Conservation (phyloP, 2,888 invertebrate genomes). For the Acronicta alni region DNA sequence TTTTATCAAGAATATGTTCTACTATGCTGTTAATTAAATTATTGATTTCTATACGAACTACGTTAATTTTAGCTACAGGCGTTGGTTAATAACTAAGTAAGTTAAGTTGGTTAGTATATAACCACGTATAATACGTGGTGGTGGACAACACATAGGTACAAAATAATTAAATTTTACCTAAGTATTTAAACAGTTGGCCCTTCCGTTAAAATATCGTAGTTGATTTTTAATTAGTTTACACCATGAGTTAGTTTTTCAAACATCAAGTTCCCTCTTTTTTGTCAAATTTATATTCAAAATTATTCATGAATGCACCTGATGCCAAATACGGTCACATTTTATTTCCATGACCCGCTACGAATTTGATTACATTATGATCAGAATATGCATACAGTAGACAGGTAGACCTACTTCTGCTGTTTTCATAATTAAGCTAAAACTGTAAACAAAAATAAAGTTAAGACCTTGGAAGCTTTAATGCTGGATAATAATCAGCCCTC, state of each 20-base stretch:
- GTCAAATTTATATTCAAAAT: constrained; percentile 49
- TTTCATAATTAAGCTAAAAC: not conserved
- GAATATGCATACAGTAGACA: not conserved
- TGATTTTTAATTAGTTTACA: constrained; percentile 14
- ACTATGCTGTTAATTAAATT: no score
- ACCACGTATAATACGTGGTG: no score
- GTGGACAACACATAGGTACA: not conserved
- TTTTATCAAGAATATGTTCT: constrained; percentile 7
- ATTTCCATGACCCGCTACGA: constrained; percentile 21
- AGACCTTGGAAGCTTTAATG: no score
- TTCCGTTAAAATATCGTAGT: constrained; percentile 2
- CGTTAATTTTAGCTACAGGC: no score
- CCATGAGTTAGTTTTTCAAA: constrained; percentile 28
- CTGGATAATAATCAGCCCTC: no score
- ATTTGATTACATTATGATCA: constrained; percentile 19
- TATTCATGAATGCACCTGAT: constrained; percentile 79
- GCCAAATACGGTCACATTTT: constrained; percentile 39
- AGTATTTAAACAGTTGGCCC: constrained; percentile 2
- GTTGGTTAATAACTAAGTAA: no score
- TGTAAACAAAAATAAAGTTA: no score
- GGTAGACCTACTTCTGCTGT: not conserved
- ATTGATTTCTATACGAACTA: no score
- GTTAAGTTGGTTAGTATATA: no score
- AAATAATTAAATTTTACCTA: not conserved
- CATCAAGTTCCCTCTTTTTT: constrained; percentile 37